Conservation (phyloP, 2,113 vertebrate species). For the Oxyruncus cristatus region DNA sequence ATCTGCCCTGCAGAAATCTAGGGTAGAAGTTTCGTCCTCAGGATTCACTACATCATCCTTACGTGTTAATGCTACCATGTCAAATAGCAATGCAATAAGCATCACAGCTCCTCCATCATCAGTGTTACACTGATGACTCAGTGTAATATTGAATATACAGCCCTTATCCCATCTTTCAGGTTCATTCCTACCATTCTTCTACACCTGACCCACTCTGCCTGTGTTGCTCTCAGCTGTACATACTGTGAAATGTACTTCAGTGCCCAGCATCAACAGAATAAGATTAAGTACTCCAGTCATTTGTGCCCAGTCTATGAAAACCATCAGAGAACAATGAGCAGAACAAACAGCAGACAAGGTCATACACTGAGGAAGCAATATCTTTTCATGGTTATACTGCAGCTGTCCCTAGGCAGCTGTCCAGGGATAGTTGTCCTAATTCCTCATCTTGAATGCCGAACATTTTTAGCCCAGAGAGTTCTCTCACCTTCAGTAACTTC, state of each 20-base stretch:
- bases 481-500: not conserved
- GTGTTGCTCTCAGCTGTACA: not conserved
- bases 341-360: not conserved
- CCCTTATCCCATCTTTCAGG: not conserved
- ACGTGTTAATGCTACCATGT: not conserved
- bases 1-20: too few relatives aligned
- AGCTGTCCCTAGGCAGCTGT: slow-evolving; percentile 13
- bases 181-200: not conserved
- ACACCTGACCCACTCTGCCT: not conserved
- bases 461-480: not conserved
- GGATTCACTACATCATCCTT: not conserved
- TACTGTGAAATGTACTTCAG: not conserved
- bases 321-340: not conserved
- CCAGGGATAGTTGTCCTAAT: not conserved
- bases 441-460: not conserved
- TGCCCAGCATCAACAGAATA: not conserved
- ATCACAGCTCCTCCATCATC: not conserved
- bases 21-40: not conserved
- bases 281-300: not conserved
- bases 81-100: not conserved
- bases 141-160: not conserved
- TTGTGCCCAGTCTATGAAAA: not conserved
- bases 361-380: not conserved
- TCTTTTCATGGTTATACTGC: not conserved
- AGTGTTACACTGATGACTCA: not conserved